Evolutionary conservation across 2,888 invertebrate genomes (phyloP), one percentile per base, ranked within the genome.

Genomic region (Mechanitis messenoides): DNA sequence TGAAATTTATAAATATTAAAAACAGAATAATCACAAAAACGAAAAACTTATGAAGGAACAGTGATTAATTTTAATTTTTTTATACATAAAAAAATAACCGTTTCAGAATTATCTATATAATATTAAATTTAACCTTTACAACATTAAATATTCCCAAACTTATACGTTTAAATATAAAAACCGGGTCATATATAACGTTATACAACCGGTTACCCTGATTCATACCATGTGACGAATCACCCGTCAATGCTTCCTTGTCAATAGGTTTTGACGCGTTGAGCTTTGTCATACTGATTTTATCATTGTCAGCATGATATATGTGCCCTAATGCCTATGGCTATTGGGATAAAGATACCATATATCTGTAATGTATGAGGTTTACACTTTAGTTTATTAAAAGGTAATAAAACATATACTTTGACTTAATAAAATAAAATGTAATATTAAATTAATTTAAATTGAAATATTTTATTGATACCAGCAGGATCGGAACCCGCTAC

Each of bases 271-370:
- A 50, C 50, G 50, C n/a, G 28, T 31, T 28, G 50, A 50, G 50
- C 50, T 50, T 50, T 50, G 50, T 50, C 50, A 31, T 31, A 50
- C 50, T 50, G 50, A 50, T 50, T 50, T 50, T 50, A 50, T 50
- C 50, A 50, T 50, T 50, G 50, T 50, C 50, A 50, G 31, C 31
- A 31, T 50, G 50, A 50, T 50, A n/a, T 50, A 50, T 50, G 50
- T 50, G 50, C 50, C 31, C 50, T 50, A 50, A 50, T 50, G 50
- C 31, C 50, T 50, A 50, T 31, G 31, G 50, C 7, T 50, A 50
- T 50, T 31, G n/a, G 50, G 11, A 11, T 42, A 31, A 50, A 50
- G 50, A 31, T 50, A 50, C 28, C 50, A 31, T 50, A 50, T 31
- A 47, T n/a, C 5, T 31, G 50, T 31, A 50, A 31, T 50, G 50